Conservation (phyloP, 35 echinoderm and acorn worm species). For the Acanthaster planci region DNA sequence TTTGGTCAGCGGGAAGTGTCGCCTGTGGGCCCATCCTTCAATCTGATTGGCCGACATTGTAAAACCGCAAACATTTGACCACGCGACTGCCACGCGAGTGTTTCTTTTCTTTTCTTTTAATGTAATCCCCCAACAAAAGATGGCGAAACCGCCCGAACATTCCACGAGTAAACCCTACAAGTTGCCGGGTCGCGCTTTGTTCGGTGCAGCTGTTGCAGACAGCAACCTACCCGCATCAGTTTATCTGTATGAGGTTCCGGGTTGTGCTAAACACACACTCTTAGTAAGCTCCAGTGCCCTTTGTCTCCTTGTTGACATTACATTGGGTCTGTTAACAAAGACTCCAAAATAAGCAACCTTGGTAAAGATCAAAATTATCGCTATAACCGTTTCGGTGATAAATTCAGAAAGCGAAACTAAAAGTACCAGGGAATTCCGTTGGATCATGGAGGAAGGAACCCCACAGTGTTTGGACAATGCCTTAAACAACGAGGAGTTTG, state of each 20-base stretch:
- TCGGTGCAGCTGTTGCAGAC: not conserved
- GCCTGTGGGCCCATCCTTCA: not conserved
- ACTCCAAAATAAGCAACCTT: too few relatives aligned
- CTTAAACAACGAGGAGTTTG: too few relatives aligned
- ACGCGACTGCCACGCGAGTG: constrained; percentile 20
- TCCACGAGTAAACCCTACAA: not conserved
- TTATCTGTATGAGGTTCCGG: not conserved
- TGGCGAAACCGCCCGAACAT: too few relatives aligned
- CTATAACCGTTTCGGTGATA: too few relatives aligned
- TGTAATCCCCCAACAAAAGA: constrained; percentile 12
- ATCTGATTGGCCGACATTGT: not conserved
- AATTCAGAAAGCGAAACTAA: too few relatives aligned
- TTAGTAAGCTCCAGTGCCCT: too few relatives aligned
- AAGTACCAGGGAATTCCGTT: too few relatives aligned
- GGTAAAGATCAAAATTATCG: too few relatives aligned
- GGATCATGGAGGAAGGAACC: too few relatives aligned
- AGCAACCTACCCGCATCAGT: not conserved
- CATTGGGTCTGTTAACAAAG: too few relatives aligned
- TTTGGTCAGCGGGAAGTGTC: not conserved
- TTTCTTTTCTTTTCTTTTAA: not conserved
- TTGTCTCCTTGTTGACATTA: too few relatives aligned
- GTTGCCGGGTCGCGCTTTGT: not conserved
- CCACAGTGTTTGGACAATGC: too few relatives aligned
- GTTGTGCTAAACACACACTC: not conserved
- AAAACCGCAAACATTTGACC: not conserved